A percentile compares a stretch with the other conserved stretches of the same genome.
phyloP scores from a whole-genome alignment of 2,888 invertebrate genomes.

The Tinea semifulvella region DNA sequence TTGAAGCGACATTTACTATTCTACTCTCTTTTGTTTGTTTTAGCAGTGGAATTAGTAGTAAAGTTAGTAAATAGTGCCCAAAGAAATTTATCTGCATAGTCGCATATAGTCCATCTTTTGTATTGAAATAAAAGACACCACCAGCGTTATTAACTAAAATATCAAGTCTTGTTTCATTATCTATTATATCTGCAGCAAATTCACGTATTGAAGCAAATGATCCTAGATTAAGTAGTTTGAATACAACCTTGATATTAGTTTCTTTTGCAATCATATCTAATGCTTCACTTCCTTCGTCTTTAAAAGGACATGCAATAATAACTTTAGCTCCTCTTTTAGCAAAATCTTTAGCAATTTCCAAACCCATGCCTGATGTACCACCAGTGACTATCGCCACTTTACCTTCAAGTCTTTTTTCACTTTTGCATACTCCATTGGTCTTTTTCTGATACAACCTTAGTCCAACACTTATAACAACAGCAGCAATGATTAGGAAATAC shows the following conservation, averaged over 20 bases:
- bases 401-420: slow-evolving; percentile 13
- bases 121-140: slow-evolving; percentile 49
- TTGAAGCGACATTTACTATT: slow-evolving; percentile 81
- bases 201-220: slow-evolving; percentile 34
- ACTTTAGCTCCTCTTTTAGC: slow-evolving; percentile 32
- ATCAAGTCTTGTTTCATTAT: slow-evolving; percentile 33
- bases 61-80: slow-evolving; percentile 90
- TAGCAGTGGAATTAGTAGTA: slow-evolving; percentile 83
- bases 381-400: slow-evolving; percentile 24
- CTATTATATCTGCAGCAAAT: slow-evolving; percentile 48
- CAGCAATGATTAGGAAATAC: not conserved
- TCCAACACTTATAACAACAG: not conserved
- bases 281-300: slow-evolving; percentile 26
- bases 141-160: slow-evolving; percentile 56
- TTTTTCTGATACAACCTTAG: slow-evolving; percentile 8
- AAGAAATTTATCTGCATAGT: slow-evolving; percentile 95
- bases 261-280: slow-evolving; percentile 21
- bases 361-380: slow-evolving; percentile 34
- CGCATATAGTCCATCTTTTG: slow-evolving; percentile 84
- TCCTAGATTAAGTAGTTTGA: slow-evolving; percentile 26
- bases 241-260: slow-evolving; percentile 23
- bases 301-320: slow-evolving; percentile 35
- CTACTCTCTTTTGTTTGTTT: slow-evolving; percentile 77
- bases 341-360: slow-evolving; percentile 34
- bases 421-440: slow-evolving; percentile 10